A percentile compares a stretch with the other conserved stretches of the same genome.
Conservation (phyloP, 2,888 invertebrate genomes). For the Pharmacophagus antenor region DNA sequence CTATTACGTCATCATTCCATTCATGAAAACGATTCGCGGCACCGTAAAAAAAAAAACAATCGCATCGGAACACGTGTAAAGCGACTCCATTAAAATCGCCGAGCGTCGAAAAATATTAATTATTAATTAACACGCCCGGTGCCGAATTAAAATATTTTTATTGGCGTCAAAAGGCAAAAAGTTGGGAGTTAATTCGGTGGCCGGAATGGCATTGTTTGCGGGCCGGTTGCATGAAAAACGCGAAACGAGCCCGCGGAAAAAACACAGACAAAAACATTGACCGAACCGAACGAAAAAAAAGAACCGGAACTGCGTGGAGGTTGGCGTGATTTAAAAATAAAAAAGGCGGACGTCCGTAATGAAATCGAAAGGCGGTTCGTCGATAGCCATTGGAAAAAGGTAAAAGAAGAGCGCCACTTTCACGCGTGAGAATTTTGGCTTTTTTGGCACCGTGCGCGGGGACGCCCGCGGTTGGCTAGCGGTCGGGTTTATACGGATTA, state of each 20-base stretch:
- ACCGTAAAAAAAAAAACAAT: slow-evolving; percentile 64
- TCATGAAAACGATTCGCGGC: slow-evolving; percentile 74
- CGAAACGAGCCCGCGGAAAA: slow-evolving; percentile 64
- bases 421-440: slow-evolving; percentile 77
- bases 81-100: slow-evolving; percentile 68
- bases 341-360: slow-evolving; percentile 78
- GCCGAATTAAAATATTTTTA: slow-evolving; percentile 79
- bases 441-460: slow-evolving; percentile 62
- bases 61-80: slow-evolving; percentile 75
- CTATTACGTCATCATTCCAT: slow-evolving; percentile 80
- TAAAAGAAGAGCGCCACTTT: slow-evolving; percentile 75
- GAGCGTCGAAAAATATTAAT: slow-evolving; percentile 78
- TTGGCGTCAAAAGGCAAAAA: slow-evolving; percentile 76
- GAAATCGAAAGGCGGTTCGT: slow-evolving; percentile 81
- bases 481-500: slow-evolving; percentile 38
- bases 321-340: slow-evolving; percentile 79
- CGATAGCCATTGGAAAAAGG: slow-evolving; percentile 78
- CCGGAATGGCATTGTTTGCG: slow-evolving; percentile 78
- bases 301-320: slow-evolving; percentile 61
- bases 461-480: slow-evolving; percentile 42
- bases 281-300: slow-evolving; percentile 56
- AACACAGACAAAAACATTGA: slow-evolving; percentile 64
- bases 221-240: slow-evolving; percentile 73
- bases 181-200: slow-evolving; percentile 76
- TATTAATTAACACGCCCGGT: slow-evolving; percentile 74